A percentile compares a stretch with the other conserved stretches of the same genome.
phyloP scores from a whole-genome alignment of 2,797 vertebrate genomes.

The Siniperca obscura region DNA sequence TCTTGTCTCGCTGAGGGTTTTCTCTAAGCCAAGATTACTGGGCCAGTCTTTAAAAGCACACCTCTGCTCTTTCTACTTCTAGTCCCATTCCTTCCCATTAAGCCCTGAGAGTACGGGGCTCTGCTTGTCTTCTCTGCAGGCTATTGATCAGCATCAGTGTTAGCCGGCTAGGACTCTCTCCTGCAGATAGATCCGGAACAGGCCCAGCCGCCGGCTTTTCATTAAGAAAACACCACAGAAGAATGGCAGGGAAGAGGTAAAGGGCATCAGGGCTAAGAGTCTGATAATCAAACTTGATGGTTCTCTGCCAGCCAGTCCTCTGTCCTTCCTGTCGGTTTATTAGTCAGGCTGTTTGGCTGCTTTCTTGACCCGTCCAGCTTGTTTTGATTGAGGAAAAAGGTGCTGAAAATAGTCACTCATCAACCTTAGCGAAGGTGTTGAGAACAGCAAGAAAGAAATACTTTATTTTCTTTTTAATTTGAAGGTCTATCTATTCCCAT shows the following conservation, averaged over 20 bases:
- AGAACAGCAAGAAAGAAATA: not conserved
- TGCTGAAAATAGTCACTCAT: slow-evolving; percentile 48
- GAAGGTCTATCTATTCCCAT: slow-evolving; percentile 8
- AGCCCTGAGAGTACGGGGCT: slow-evolving; percentile 60
- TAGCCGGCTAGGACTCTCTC: slow-evolving; percentile 50
- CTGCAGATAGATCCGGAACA: slow-evolving; percentile 64
- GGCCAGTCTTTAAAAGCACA: slow-evolving; percentile 68
- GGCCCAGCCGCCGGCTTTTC: slow-evolving; percentile 66
- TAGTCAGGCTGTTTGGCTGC: slow-evolving; percentile 67
- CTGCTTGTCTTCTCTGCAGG: slow-evolving; percentile 60
- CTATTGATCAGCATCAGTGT: slow-evolving; percentile 74
- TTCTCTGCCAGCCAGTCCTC: slow-evolving; percentile 54
- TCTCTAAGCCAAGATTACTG: slow-evolving; percentile 58
- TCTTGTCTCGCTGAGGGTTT: slow-evolving; percentile 53
- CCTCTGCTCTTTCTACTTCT: slow-evolving; percentile 65
- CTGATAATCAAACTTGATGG: slow-evolving; percentile 72
- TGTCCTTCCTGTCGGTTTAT: slow-evolving; percentile 66
- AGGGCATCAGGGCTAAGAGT: slow-evolving; percentile 75
- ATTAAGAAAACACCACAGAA: slow-evolving; percentile 71
- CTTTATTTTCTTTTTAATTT: slow-evolving; percentile 24
- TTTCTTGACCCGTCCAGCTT: slow-evolving; percentile 46
- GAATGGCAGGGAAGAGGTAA: slow-evolving; percentile 69
- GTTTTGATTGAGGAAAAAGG: slow-evolving; percentile 54
- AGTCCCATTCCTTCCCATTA: slow-evolving; percentile 69
- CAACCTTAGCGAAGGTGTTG: slow-evolving; percentile 18